Conservation (phyloP, 2,888 invertebrate genomes). For the Gryllus longicercus region DNA sequence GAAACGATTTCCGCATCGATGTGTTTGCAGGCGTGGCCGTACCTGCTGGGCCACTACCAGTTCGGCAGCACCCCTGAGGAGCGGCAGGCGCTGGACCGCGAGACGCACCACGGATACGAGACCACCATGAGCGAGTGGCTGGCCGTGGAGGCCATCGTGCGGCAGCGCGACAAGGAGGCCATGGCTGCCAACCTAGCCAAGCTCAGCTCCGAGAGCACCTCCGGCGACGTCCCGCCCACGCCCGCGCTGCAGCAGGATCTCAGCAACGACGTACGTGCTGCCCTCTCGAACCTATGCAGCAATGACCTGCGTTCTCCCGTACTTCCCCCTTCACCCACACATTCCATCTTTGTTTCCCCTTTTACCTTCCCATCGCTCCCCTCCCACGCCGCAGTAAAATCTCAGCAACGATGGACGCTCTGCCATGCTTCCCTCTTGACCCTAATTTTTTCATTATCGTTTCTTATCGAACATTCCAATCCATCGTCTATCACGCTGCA, state of each 20-base stretch:
- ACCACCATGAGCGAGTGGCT: slow-evolving; percentile 93
- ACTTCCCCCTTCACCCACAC: no score
- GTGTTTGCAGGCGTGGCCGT: slow-evolving; percentile 71
- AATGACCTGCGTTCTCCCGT: no score
- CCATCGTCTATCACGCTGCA: no score
- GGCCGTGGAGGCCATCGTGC: slow-evolving; percentile 88
- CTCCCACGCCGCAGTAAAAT: no score
- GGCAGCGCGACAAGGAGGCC: slow-evolving; percentile 75
- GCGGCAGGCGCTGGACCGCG: slow-evolving; percentile 61
- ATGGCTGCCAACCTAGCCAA: slow-evolving; percentile 83
- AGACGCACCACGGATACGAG: slow-evolving; percentile 75
- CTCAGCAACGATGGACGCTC: slow-evolving; percentile 49
- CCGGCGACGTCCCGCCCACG: slow-evolving; percentile 48
- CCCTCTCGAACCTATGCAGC: no score
- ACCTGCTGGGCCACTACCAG: slow-evolving; percentile 79
- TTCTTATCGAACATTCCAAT: no score
- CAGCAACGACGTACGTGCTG: slow-evolving; percentile 51
- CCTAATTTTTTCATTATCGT: no score
- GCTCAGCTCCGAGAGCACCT: slow-evolving; percentile 71
- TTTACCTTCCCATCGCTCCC: no score
- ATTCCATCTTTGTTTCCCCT: no score
- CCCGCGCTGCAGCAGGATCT: slow-evolving; percentile 49
- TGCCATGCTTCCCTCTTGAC: no score
- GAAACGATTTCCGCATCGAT: no score
- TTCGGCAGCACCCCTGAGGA: slow-evolving; percentile 69